Percentiles rank a stretch among this genome's conserved stretches.
Evolutionary conservation across 92 coral and sea anemone genomes (phyloP).

Genomic region (Hydrozoanthus gracilis): DNA sequence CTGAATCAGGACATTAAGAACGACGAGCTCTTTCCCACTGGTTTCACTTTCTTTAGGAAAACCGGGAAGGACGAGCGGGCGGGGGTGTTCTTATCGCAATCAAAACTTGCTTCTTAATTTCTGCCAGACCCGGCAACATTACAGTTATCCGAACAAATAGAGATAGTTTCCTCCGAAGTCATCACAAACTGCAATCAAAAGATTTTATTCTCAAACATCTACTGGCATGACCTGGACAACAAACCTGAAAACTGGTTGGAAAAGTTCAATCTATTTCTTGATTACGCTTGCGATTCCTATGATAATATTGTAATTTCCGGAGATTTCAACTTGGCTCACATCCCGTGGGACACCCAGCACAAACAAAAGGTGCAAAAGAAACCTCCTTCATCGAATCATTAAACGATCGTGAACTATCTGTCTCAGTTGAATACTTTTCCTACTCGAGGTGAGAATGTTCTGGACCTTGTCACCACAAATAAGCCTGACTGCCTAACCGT

Average conservation of each 20-base stretch:
- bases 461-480: conserved; percentile 41
- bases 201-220: background rate
- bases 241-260: conserved; percentile 29
- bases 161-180: background rate
- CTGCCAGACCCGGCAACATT: background rate
- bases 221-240: background rate
- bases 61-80: background rate
- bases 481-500: conserved; percentile 37
- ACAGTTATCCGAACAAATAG: background rate
- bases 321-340: conserved; percentile 39
- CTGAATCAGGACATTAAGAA: background rate
- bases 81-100: conserved; percentile 17
- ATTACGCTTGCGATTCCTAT: conserved; percentile 28
- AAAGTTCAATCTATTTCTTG: conserved; percentile 26
- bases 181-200: conserved; percentile 17
- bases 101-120: background rate
- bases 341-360: conserved; percentile 48
- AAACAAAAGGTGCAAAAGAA: conserved; percentile 50
- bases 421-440: conserved; percentile 34
- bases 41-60: conserved; percentile 9
- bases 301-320: conserved; percentile 41
- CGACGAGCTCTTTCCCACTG: conserved; percentile 1
- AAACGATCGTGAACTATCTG: conserved; percentile 19
- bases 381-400: conserved; percentile 55
- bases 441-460: conserved; percentile 44